phyloP scores from a whole-genome alignment of 2,888 invertebrate species.

The Protophormia terraenovae region DNA sequence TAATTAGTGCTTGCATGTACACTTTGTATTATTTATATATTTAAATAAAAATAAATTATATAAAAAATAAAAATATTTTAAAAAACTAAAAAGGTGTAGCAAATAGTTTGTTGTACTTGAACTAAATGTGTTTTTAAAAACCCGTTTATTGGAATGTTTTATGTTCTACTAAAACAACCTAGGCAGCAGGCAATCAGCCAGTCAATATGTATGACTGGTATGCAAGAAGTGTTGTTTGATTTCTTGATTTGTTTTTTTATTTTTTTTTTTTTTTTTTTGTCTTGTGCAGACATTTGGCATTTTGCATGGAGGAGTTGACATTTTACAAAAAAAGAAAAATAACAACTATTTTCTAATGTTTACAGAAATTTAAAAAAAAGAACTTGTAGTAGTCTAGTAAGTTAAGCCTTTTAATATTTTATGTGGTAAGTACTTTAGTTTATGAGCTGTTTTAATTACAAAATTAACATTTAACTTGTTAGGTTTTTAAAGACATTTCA shows the following conservation, averaged over 20 bases:
- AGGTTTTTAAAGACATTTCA: too few species aligned
- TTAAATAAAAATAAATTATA: slow-evolving; percentile 9
- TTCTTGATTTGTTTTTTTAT: background rate
- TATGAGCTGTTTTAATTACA: background rate
- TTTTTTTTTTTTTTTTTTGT: background rate
- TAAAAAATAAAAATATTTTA: background rate
- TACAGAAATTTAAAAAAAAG: too few species aligned
- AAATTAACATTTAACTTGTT: slow-evolving; percentile 7
- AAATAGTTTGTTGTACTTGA: slow-evolving; percentile 60
- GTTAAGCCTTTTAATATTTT: too few species aligned
- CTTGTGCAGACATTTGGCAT: slow-evolving; percentile 32
- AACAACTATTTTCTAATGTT: too few species aligned
- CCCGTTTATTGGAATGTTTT: slow-evolving; percentile 60
- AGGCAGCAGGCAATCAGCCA: slow-evolving; percentile 21
- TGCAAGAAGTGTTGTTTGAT: slow-evolving; percentile 43
- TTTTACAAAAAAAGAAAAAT: slow-evolving; percentile 8
- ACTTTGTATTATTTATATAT: background rate
- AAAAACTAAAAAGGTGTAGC: slow-evolving; percentile 54
- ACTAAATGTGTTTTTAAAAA: slow-evolving; percentile 47
- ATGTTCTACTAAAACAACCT: slow-evolving; percentile 40
- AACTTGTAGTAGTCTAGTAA: background rate
- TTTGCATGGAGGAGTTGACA: slow-evolving; percentile 39
- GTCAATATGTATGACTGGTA: slow-evolving; percentile 20
- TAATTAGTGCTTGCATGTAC: slow-evolving; percentile 28
- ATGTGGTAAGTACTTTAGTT: background rate